Base-by-base conservation (phyloP, 2,888 invertebrate genomes). In the Acanthosepion lycidas region DNA sequence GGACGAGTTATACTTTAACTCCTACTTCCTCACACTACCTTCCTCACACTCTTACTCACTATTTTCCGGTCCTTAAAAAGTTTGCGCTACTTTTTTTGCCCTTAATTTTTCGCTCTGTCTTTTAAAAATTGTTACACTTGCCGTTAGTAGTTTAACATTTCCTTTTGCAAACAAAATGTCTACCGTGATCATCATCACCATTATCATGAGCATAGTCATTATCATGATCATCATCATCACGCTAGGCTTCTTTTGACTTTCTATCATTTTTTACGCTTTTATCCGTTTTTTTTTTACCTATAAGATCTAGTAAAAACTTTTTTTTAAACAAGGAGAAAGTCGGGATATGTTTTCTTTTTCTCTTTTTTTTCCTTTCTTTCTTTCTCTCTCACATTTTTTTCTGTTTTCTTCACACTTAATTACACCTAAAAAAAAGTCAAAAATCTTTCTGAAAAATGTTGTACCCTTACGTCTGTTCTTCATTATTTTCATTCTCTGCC, bases 251-350 rank as follows among this genome's bases (percentile, higher is more conserved):
- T n/a, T n/a, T n/a, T 64, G 2, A 26, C 64, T 6, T 26, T 64
- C 23, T 23, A 2, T 6, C 26, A 6, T 26, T 26, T 64, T 26
- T 26, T 23, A 26, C 64, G 23, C 26, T 64, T 42, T 9, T 51
- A 51, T 51, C 42, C 51, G 51, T 51, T 51, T 51, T 51, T 51
- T 51, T 12, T 51, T 51, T 95, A 64, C 55, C 96, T 42, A 42
- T 42, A 42, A 42, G 42, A 42, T 42, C 42, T 42, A 42, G 42
- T 42, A 42, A 96, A 94, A 51, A 95, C 42, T 92, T 33, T 92
- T 42, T 42, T 42, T 2, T 42, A 42, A 42, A 42, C 42, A 42
- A 42, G 42, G 42, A 2, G 42, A 42, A 42, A 42, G 2, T 42
- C 42, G 42, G 42, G 42, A 42, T 42, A 42, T 42, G 42, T 42